Base-by-base conservation (phyloP, 1,140 invertebrate genomes). In the Papilio helenus region DNA sequence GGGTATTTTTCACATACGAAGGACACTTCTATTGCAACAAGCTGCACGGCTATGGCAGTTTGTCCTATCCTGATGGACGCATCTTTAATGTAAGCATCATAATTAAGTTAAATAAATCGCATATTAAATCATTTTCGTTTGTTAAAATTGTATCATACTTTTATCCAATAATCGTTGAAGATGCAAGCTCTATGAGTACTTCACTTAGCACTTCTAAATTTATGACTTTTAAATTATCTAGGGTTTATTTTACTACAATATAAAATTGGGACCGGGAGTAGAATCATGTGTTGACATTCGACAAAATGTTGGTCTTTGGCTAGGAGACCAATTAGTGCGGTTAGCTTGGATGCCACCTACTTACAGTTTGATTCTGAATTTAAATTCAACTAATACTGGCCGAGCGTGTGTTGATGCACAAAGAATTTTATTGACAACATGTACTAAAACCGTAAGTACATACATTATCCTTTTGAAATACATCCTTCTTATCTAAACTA, bases 251-350 rank as follows among this genome's bases (percentile, higher is more conserved):
- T 88, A 92, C 79, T 84, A 89, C 39, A 93, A 95, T 79, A 65
- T 84, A 29, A 89, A 95, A 68, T 95, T 91, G 85, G 95, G 95
- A 14, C 95, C 95, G 18, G 95, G 95, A 3, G 84, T 95, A n/a
- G 89, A 94, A 72, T 91, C 93, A 0, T 86, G 93, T 65, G 72
- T 90, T 5, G 80, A 87, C 80, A 87, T 93, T 18, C 83, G 72
- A 14, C 92, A 94, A 79, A 89, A 95, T 84, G 95, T 95, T 9
- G 95, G 95, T 7, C 79, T 95, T 1, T 96, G 95, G 95, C 82
- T 89, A 39, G 94, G 93, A 1, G 85, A 74, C 5, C 85, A 89
- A 58, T 85, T 95, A 9, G 80, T 95, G 2, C 84, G 95, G 18
- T 81, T 95, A 14, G 85, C 88, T 23, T 94, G 92, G 92, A 72